These are phyloP conservation scores for Pseudorasbora parva DNA, from an alignment of 2,113 vertebrate species.

Conservation along the genomic window DNA sequence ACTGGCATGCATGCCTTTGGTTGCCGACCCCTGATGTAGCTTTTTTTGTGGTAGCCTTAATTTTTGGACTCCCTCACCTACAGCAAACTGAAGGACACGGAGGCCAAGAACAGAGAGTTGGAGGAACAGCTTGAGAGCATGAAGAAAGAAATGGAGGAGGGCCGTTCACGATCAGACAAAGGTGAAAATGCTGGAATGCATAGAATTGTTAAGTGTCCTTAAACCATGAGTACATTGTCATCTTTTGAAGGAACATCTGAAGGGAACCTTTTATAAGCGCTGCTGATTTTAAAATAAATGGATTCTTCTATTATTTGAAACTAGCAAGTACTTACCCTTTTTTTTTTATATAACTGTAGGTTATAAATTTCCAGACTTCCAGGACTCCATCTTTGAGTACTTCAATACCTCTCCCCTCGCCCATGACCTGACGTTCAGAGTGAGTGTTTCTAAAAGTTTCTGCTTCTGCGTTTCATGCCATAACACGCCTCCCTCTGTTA, in stretches of 20 bases:
- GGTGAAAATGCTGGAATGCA: slow-evolving; percentile 70
- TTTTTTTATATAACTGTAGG: slow-evolving; percentile 72
- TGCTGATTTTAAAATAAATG: not conserved
- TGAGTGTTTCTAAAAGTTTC: slow-evolving; percentile 73
- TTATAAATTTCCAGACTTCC: slow-evolving; percentile 92
- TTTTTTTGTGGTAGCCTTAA: not conserved
- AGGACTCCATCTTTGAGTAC: slow-evolving; percentile 96
- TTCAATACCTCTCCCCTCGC: slow-evolving; percentile 95
- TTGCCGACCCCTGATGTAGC: not conserved
- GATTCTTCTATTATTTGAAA: not conserved
- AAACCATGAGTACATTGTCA: not conserved
- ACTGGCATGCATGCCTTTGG: too few relatives aligned
- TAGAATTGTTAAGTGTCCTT: not conserved
- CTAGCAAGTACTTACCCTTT: too few relatives aligned
- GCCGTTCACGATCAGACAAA: slow-evolving; percentile 80
- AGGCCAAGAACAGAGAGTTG: slow-evolving; percentile 83
- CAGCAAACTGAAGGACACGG: slow-evolving; percentile 91
- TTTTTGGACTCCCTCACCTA: slow-evolving; percentile 16
- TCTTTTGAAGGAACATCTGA: not conserved
- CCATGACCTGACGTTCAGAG: slow-evolving; percentile 93
- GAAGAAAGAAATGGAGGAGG: slow-evolving; percentile 93
- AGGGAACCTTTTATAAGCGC: not conserved
- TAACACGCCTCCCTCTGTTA: slow-evolving; percentile 29
- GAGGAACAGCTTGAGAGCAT: slow-evolving; percentile 85
- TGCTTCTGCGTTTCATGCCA: not conserved